phyloP scores from a whole-genome alignment of 1,140 invertebrate genomes.

The Hylaeus anthracinus region DNA sequence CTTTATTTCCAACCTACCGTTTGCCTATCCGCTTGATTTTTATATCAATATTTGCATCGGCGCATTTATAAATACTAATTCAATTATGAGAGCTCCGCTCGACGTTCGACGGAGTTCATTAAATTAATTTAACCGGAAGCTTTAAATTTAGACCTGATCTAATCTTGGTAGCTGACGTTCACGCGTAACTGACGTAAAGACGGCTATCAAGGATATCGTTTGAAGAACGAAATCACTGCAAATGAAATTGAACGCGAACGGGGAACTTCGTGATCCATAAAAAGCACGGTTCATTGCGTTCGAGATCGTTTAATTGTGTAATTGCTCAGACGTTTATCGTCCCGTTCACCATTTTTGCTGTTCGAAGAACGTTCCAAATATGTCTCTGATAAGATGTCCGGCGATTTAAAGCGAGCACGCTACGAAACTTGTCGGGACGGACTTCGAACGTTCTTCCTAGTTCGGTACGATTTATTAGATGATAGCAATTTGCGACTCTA shows the following conservation, averaged over 20 bases:
- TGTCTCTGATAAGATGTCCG: neutral
- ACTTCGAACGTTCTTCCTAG: constrained; percentile 25
- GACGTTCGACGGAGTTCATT: neutral
- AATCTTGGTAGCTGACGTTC: neutral
- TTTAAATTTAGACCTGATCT: neutral
- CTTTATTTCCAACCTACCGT: too few relatives aligned
- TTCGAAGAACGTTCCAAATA: neutral
- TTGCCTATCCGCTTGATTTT: too few relatives aligned
- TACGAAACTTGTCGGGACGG: constrained; percentile 13
- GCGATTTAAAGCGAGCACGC: neutral
- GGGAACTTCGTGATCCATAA: neutral
- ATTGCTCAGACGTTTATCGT: neutral
- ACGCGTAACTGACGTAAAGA: neutral
- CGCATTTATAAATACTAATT: neutral
- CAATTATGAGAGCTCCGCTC: neutral
- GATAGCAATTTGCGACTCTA: constrained; percentile 26
- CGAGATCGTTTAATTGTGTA: constrained; percentile 11
- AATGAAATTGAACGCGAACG: neutral
- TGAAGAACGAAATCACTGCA: neutral
- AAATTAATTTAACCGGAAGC: neutral
- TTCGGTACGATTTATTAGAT: constrained; percentile 32
- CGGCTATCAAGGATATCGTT: neutral
- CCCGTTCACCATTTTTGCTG: neutral
- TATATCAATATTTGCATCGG: neutral
- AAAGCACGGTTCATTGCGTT: neutral